Base-by-base conservation (phyloP, 2,113 vertebrate species). In the Sylvietta virens region DNA sequence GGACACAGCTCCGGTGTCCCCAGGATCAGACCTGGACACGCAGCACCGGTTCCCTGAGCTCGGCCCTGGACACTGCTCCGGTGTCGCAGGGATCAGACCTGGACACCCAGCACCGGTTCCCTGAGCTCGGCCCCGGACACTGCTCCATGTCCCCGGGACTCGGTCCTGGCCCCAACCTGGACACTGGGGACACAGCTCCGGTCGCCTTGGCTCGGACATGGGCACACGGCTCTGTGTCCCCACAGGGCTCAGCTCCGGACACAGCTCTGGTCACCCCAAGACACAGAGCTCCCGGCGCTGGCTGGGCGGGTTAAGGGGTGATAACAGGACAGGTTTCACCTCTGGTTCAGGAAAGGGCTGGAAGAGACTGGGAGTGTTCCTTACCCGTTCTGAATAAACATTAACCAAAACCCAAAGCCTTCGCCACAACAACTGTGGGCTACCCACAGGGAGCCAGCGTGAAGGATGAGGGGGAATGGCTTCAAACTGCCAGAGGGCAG, bases 381-480 rank as follows among this genome's bases (percentile, higher is more conserved):
- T 44, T 30, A 20, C 13, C 19, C 15, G 9, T 5, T 23, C 11
- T 54, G 35, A 89, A 80, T n/a, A 48, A 79, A 60, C 2, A 19
- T 16, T 8, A 24, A 23, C 8, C 40, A 44, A 22, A 5, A 1
- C 3, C 5, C 30, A 18, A 31, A 57, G 7, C 12, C 10, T 11
- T 14, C 44, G 58, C 7, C 6, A 8, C 37, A 28, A 15, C 26
- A 42, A 3, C 35, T 37, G 14, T 0, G 1, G 18, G 70, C 7
- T 20, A 27, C 39, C 30, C 53, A 54, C 5, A 12, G 53, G 19
- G 33, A 57, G 35, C 17, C n/a, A 28, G 23, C 1, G 0, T 39
- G 69, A 47, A 39, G 37, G 27, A 21, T 1, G 2, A 61, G 14
- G 27, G 10, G 2, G 3, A 14, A 47, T 0, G 2, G 11, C 3